A percentile compares a stretch with the other conserved stretches of the same genome.
phyloP scores from a whole-genome alignment of 2,797 vertebrate species.

The Thunnus albacares region DNA sequence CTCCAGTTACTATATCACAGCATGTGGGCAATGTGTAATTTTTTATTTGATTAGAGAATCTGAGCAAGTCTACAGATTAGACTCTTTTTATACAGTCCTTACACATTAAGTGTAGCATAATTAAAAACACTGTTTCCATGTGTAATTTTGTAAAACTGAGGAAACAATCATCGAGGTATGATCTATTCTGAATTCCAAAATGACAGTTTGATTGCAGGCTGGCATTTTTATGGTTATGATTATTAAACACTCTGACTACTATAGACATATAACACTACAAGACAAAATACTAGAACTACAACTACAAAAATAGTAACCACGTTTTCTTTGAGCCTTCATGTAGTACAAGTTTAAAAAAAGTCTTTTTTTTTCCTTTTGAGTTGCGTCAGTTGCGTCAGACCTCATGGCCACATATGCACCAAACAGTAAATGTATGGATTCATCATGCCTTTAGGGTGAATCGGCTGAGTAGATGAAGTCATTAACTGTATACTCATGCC shows the following conservation, averaged over 20 bases:
- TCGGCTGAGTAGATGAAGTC: constrained; percentile 45
- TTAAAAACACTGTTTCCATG: not conserved
- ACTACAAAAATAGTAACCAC: not conserved
- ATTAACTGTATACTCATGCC: constrained; percentile 49
- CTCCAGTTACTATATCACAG: not conserved
- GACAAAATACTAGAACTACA: not conserved
- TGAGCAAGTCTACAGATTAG: not conserved
- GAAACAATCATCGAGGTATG: too few relatives aligned
- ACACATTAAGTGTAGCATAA: not conserved
- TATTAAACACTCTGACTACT: not conserved
- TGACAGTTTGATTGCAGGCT: not conserved
- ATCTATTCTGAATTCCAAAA: not conserved
- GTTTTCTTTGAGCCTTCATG: not conserved
- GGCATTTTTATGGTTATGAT: not conserved
- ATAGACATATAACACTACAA: too few relatives aligned
- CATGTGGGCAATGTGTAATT: not conserved
- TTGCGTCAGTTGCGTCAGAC: not conserved
- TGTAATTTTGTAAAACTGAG: not conserved
- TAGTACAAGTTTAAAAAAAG: not conserved
- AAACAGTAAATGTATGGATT: constrained; percentile 45
- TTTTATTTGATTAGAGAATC: not conserved
- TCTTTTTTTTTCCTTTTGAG: not conserved
- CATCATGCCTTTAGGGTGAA: constrained; percentile 43
- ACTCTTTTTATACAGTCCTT: not conserved
- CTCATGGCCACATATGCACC: constrained; percentile 13